Evolutionary conservation across 1,140 invertebrate species (phyloP), one percentile per base, ranked within the genome.

Genomic region (Aphelinus certus): DNA sequence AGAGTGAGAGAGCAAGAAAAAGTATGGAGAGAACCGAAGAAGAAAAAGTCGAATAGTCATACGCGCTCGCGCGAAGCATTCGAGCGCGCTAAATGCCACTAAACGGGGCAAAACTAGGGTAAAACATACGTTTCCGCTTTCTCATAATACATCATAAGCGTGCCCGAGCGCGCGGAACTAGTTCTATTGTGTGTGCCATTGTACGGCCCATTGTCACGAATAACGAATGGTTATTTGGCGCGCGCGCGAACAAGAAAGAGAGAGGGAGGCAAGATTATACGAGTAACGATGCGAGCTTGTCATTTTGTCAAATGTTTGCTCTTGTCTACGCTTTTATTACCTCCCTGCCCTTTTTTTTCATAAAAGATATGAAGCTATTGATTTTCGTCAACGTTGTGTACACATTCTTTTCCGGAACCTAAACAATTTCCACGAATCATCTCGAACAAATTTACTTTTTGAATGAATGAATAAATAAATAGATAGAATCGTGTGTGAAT

Each of bases 101-200:
- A 85, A 86, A 84, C 83, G 84, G 77, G 81, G 81, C 81, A 84
- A 79, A 85, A 85, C 81, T 80, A 79, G 83, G 80, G 76, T 84
- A 86, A 85, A 85, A 85, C 83, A 84, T 85, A 84, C 83, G 83
- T 85, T 86, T 86, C 84, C 85, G 84, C 77, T 85, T 85, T 83
- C 82, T 81, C 81, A 81, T 85, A 82, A 85, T 85, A 83, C 80
- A 85, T 86, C 83, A 85, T 85, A 84, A 83, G 79, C 78, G 82
- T 81, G 47, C 42, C 43, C 10, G 45, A 26, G 79, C 78, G 77
- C 79, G 75, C 62, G 83, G 79, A 83, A 82, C 79, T 81, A 79
- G 77, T 82, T 77, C 69, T 75, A 84, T 83, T 84, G 80, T 83
- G 70, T 63, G 63, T 26, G 7, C 79, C 71, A 84, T 84, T 84